phyloP scores from a whole-genome alignment of 92 coral and sea anemone species.

The Epizoanthus rinbou region DNA sequence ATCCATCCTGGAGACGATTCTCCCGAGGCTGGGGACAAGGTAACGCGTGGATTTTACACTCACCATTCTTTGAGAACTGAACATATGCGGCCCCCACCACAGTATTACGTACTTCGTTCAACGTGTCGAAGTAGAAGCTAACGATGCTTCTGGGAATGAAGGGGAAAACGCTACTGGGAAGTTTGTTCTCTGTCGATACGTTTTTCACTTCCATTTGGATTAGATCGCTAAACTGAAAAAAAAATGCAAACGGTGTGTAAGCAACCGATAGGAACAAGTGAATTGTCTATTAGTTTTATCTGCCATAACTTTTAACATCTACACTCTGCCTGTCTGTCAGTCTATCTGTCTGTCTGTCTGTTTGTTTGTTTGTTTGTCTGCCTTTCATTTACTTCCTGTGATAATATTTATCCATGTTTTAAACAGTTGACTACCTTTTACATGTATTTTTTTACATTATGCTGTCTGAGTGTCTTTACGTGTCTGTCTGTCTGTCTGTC shows the following conservation, averaged over 20 bases:
- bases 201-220: conserved; percentile 3
- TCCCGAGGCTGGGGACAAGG: no score
- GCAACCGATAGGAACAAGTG: background rate
- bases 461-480: background rate
- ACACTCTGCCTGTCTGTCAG: background rate
- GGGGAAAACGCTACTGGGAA: conserved; percentile 16
- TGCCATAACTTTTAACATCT: background rate
- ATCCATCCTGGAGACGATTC: no score
- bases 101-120: conserved; percentile 4
- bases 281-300: background rate
- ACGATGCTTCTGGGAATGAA: conserved; percentile 6
- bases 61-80: background rate
- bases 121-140: conserved; percentile 3
- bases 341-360: background rate
- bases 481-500: no score
- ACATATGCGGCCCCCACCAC: conserved; percentile 5
- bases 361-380: background rate
- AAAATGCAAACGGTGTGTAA: background rate
- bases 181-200: conserved; percentile 19
- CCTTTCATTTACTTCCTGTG: background rate
- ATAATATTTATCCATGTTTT: background rate
- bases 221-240: conserved; percentile 8
- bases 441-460: background rate
- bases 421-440: background rate
- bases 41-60: background rate